A percentile compares a stretch with the other conserved stretches of the same genome.
Conservation (phyloP, 2,797 vertebrate species). For the Sorex maritimensis region DNA sequence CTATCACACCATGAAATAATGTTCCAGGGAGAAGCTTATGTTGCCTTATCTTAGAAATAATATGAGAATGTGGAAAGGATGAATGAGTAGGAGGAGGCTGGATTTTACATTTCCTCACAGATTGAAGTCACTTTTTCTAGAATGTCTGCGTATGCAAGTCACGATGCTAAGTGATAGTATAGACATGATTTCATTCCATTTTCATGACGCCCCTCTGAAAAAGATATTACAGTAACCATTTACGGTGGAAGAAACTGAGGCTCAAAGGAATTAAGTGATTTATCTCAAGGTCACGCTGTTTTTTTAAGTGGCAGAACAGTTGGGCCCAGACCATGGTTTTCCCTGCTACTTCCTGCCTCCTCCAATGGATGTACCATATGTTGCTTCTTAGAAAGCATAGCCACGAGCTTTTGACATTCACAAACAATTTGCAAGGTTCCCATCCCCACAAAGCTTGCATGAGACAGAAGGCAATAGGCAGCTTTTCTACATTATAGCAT, state of each 20-base stretch:
- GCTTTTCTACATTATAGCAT: background rate
- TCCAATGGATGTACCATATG: slow-evolving; percentile 35
- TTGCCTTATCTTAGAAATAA: background rate
- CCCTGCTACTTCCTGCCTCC: slow-evolving; percentile 19
- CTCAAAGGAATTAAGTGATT: slow-evolving; percentile 49
- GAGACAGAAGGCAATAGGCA: background rate
- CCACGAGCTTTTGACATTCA: background rate
- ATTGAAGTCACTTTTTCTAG: background rate
- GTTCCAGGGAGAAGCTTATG: background rate
- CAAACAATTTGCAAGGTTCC: slow-evolving; percentile 8
- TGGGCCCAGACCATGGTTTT: background rate
- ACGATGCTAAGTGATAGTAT: background rate
- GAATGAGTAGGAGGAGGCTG: background rate
- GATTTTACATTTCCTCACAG: background rate
- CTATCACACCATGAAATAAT: background rate
- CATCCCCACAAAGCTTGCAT: background rate
- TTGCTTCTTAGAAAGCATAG: background rate
- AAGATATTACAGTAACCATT: slow-evolving; percentile 16
- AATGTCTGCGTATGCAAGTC: background rate
- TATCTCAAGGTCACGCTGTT: slow-evolving; percentile 36
- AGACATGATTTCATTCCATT: background rate
- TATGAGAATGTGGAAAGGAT: background rate
- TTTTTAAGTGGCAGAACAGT: background rate
- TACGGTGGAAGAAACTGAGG: slow-evolving; percentile 54
- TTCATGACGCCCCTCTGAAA: slow-evolving; percentile 34